Evolutionary conservation across 2,113 vertebrate species (phyloP).

Genomic region (Oreochromis tanganicae): DNA sequence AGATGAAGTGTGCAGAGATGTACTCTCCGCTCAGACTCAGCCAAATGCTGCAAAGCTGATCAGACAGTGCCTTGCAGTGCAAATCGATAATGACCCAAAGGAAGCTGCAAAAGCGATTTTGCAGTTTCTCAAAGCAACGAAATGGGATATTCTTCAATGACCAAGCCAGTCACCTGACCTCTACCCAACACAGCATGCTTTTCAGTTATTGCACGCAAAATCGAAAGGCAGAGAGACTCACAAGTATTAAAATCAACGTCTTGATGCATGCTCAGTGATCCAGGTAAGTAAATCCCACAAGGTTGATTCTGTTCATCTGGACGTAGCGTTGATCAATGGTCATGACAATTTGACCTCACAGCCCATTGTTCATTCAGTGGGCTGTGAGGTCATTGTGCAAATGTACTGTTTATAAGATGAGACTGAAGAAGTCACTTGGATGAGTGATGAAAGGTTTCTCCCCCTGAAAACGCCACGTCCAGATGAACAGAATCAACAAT

Average conservation of each 20-base stretch:
- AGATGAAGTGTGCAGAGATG: not conserved
- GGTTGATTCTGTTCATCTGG: not conserved
- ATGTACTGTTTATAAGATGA: not conserved
- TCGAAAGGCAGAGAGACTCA: not conserved
- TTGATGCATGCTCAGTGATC: not conserved
- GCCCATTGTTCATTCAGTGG: not conserved
- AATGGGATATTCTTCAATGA: not conserved
- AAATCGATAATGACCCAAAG: not conserved
- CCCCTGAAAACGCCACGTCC: not conserved
- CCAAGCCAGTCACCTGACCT: not conserved
- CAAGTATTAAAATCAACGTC: not conserved
- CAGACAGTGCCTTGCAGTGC: not conserved
- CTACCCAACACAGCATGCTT: not conserved
- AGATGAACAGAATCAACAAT: not conserved
- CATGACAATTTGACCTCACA: not conserved
- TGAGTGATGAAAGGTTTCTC: not conserved
- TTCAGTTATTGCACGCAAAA: not conserved
- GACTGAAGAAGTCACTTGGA: not conserved
- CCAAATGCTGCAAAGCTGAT: not conserved
- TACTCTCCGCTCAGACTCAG: not conserved
- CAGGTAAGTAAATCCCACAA: not conserved
- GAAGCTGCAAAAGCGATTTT: not conserved
- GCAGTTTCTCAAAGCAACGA: not conserved
- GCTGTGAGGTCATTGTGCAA: not conserved
- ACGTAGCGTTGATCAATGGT: not conserved